A percentile compares a stretch with the other conserved stretches of the same genome.
Conservation (phyloP, 2,888 invertebrate genomes). For the Aphidius colemani region DNA sequence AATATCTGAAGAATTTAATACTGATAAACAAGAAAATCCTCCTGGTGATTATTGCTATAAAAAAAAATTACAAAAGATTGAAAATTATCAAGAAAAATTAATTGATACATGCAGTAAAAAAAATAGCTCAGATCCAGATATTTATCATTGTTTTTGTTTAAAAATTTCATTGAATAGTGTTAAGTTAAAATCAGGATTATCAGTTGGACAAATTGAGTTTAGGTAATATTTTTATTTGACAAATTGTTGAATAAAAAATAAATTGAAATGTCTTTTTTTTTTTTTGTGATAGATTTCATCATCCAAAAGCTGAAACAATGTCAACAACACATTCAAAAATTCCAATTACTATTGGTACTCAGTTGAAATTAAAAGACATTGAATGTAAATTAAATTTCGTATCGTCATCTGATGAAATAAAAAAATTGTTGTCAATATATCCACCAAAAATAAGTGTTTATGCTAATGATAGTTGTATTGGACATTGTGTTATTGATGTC, state of each 20-base stretch:
- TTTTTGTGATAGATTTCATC: conserved; percentile 47
- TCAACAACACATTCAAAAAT: conserved; percentile 45
- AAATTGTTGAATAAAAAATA: no score
- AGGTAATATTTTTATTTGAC: conserved; percentile 5
- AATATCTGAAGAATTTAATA: conserved; percentile 29
- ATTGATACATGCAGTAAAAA: conserved; percentile 27
- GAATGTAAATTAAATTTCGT: conserved; percentile 55
- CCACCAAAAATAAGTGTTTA: conserved; percentile 55
- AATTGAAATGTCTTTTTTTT: no score
- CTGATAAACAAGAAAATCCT: conserved; percentile 46
- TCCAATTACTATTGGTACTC: conserved; percentile 38
- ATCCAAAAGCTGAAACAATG: conserved; percentile 52
- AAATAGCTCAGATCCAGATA: conserved; percentile 34
- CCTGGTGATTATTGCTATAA: conserved; percentile 40
- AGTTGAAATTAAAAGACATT: conserved; percentile 46
- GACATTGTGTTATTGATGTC: conserved; percentile 45
- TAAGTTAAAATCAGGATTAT: conserved; percentile 39
- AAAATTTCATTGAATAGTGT: conserved; percentile 45
- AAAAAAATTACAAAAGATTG: neutral
- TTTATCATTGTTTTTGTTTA: conserved; percentile 51
- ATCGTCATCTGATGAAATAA: conserved; percentile 49
- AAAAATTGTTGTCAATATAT: conserved; percentile 46
- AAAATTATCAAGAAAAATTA: conserved; percentile 11
- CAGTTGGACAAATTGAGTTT: conserved; percentile 48
- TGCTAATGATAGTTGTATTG: conserved; percentile 41